Evolutionary conservation across 2,113 vertebrate species (phyloP), one percentile per base, ranked within the genome.

Genomic region (Terrapene triunguis): DNA sequence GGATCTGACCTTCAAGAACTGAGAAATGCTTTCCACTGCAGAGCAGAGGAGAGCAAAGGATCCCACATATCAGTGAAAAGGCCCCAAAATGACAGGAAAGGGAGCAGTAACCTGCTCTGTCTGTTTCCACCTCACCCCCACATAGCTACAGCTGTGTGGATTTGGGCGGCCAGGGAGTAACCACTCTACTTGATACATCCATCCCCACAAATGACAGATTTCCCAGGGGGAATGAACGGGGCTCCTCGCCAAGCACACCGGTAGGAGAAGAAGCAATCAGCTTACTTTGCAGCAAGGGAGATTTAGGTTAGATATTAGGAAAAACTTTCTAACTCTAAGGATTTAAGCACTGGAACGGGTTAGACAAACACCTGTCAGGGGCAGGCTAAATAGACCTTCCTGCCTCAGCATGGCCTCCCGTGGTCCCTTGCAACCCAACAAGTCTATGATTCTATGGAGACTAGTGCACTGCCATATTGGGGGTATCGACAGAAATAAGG

Each of bases 31-130:
- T 80, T 35, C 74, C 53, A 47, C 0, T 53, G 69, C 47, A 86
- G 72, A 78, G 65, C 47, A 76, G 88, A 82, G 87, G 88, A 69
- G 76, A 38, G 44, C 44, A 72, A 12, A 16, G 82, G 87, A 82
- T 10, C 2, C 55, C 10, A 2, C 1, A 47, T n/a, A 35, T n/a
- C 32, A 50, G 2, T 2, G 25, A 27, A 69, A 84, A 91, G 35
- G 35, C 51, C 51, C 50, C 35, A 53, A 38, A 53, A 35, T 25
- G 80, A 21, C 80, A 81, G 22, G 79, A 76, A 44, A 44, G 22
- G 22, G 38, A 76, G 72, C 42, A 27, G 22, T 25, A 44, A 25
- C 38, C 7, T n/a, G 35, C 62, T 9, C 32, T 69, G 17, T 16
- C 14, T 69, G 32, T n/a, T 69, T 69, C 62, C 35, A n/a, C 62